Conservation (phyloP, 2,113 vertebrate genomes). For the Anthoscopus minutus region DNA sequence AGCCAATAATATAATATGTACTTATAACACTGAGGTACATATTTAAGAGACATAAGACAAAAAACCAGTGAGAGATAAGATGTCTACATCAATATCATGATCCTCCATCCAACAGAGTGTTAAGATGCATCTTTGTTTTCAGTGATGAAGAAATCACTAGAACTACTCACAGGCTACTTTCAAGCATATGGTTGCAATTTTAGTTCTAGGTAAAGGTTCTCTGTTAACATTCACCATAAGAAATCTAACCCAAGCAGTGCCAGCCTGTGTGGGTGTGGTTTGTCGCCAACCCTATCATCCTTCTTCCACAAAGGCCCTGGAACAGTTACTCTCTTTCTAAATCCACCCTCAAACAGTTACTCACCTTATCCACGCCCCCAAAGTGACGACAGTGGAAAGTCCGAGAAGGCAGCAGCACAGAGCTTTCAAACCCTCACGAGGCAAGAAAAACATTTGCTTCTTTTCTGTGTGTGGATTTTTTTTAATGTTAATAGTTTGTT, state of each 20-base stretch:
- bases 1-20: too few species aligned
- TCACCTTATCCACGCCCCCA: conserved; percentile 63
- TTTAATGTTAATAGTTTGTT: conserved; percentile 21
- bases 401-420: conserved; percentile 42
- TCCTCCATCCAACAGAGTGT: neutral
- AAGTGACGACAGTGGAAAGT: conserved; percentile 65
- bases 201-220: neutral
- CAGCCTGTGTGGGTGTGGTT: neutral
- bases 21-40: too few species aligned
- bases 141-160: neutral
- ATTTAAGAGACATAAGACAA: neutral
- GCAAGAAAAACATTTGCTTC: conserved; percentile 45
- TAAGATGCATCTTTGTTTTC: neutral
- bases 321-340: conserved; percentile 62
- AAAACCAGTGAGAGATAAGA: neutral
- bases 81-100: neutral
- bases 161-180: neutral
- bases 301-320: conserved; percentile 16
- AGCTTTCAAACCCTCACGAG: conserved; percentile 30
- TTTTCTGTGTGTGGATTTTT: conserved; percentile 37
- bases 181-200: neutral
- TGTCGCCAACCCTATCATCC: neutral
- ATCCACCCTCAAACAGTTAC: conserved; percentile 31
- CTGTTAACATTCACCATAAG: neutral
- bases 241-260: neutral